Evolutionary conservation across 2,888 invertebrate genomes (phyloP).

Genomic region (Miltochrista miniata): DNA sequence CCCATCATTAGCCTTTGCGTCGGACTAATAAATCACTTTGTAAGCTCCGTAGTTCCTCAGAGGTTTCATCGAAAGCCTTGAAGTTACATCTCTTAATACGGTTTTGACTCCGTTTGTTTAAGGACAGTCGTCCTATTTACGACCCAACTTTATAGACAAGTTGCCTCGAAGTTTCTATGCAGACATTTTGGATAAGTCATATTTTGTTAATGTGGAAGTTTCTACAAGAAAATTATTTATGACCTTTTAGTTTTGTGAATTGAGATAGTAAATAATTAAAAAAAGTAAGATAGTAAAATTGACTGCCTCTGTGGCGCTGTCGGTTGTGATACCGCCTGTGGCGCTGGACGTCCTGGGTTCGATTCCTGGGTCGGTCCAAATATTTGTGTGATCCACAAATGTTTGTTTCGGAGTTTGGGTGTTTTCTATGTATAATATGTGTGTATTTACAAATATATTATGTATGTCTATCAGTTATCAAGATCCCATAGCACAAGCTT

Average conservation of each 20-base stretch:
- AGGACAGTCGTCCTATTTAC: conserved; percentile 18
- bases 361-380: too few species aligned
- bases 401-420: too few species aligned
- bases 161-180: conserved; percentile 16
- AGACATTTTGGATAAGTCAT: conserved; percentile 10
- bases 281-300: too few species aligned
- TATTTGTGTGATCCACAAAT: too few species aligned
- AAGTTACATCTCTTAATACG: conserved; percentile 16
- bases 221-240: conserved; percentile 6
- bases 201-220: conserved; percentile 16
- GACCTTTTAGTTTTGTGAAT: conserved; percentile 18
- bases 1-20: conserved; percentile 14
- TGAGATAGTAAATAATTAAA: too few species aligned
- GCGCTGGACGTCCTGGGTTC: too few species aligned
- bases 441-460: too few species aligned
- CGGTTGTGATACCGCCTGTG: too few species aligned
- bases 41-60: conserved; percentile 16
- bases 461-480: too few species aligned
- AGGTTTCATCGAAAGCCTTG: conserved; percentile 11
- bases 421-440: too few species aligned
- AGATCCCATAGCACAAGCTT: too few species aligned
- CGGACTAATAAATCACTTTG: conserved; percentile 19
- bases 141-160: conserved; percentile 25
- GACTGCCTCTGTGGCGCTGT: too few species aligned
- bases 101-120: conserved; percentile 15